Conservation (phyloP, 2,113 vertebrate genomes). For the Leptobrachium ailaonicum region DNA sequence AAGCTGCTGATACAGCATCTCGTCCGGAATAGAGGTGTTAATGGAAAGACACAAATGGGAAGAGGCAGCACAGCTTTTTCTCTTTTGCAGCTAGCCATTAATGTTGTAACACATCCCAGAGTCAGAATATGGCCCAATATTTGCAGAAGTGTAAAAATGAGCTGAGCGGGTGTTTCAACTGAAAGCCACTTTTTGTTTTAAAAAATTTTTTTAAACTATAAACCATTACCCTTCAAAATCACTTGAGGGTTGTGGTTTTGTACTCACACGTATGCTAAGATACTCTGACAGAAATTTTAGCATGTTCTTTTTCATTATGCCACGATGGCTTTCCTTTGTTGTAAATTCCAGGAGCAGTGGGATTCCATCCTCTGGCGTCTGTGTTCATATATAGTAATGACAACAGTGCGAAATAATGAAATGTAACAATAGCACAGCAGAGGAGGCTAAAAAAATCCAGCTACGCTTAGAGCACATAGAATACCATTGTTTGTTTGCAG, state of each 20-base stretch:
- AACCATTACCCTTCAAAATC: conserved; percentile 33
- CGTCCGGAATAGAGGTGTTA: too few species aligned
- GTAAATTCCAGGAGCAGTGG: conserved; percentile 29
- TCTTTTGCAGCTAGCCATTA: too few species aligned
- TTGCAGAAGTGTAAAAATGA: too few species aligned
- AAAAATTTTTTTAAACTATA: conserved; percentile 34
- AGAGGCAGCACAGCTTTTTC: too few species aligned
- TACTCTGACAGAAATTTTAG: conserved; percentile 10
- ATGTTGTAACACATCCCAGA: too few species aligned
- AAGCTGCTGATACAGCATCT: too few species aligned
- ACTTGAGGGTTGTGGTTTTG: conserved; percentile 14
- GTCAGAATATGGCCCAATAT: too few species aligned
- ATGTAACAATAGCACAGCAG: conserved; percentile 42
- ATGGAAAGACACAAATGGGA: too few species aligned
- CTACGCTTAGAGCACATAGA: conserved; percentile 32
- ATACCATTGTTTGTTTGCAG: conserved; percentile 42
- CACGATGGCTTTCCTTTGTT: conserved; percentile 35
- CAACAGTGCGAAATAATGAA: conserved; percentile 23
- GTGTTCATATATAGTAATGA: conserved; percentile 37
- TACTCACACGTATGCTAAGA: conserved; percentile 41
- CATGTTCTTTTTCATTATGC: conserved; percentile 25
- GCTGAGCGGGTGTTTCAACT: too few species aligned
- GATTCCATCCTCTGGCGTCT: conserved; percentile 32
- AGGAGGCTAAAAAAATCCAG: conserved; percentile 36
- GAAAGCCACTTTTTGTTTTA: background rate